Evolutionary conservation across 2,113 vertebrate genomes (phyloP), one percentile per base, ranked within the genome.

Genomic region (Gavia stellata): DNA sequence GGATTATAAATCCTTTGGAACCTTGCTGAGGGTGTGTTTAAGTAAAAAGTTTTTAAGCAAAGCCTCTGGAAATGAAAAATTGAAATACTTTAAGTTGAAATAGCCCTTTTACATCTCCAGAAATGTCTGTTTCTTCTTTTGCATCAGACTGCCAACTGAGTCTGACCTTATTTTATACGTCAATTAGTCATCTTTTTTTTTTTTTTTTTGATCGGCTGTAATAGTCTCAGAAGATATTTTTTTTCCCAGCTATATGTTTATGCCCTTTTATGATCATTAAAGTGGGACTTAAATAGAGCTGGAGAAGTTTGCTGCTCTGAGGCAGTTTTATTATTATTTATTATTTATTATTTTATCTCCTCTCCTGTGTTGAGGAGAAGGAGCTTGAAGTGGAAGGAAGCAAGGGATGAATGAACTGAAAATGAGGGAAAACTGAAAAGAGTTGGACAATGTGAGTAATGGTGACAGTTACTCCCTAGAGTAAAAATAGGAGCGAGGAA

Each of bases 111-210:
- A 12, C 16, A 55, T 90, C 28, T 85, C 44, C 45, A 90, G 61
- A 82, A 90, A 33, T 73, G 11, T 90, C 80, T 90, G 40, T 78
- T 95, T 82, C 66, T 95, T 93, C 42, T 88, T 92, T 83, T 88
- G 36, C 28, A 62, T 82, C 53, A 53, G 40, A 56, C 26, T 62
- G 17, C 33, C 17, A 67, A 67, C 47, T 49, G 52, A 80, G 14
- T 52, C 31, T 56, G 80, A 82, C 58, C 53, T 90, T 90, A 90
- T 58, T 96, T 94, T 74, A 44, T 70, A 70, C 7, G 42, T 45
- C 75, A 88, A 82, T 72, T 90, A 50, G 33, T 93, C 5, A 75
- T 80, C n/a, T 71, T 66, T 65, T n/a, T 74, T 74, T 68, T 47
- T 47, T 50, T 53, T 45, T 55, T 52, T 47, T 34, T 25, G 11